phyloP scores from a whole-genome alignment of 2,888 invertebrate species.

The Nebria salina region DNA sequence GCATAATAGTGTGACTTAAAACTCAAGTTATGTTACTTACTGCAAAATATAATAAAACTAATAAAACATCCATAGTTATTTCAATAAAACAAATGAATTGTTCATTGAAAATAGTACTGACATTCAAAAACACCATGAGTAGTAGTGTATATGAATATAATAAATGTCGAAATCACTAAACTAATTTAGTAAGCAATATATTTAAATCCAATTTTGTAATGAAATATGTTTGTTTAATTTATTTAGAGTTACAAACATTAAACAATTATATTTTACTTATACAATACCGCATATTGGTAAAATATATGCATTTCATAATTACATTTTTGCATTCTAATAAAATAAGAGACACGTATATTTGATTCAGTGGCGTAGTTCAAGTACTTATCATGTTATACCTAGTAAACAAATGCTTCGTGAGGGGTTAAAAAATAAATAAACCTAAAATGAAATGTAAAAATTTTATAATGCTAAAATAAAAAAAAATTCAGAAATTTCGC shows the following conservation, averaged over 20 bases:
- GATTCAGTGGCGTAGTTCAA: conserved; percentile 7
- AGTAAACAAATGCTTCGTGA: too few relatives aligned
- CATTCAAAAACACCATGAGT: background rate
- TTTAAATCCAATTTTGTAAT: conserved; percentile 28
- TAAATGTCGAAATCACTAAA: conserved; percentile 8
- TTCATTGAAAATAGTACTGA: background rate
- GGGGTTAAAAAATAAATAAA: too few relatives aligned
- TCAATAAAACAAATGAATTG: conserved; percentile 3
- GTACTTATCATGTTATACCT: too few relatives aligned
- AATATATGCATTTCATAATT: conserved; percentile 26
- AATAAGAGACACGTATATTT: conserved; percentile 7
- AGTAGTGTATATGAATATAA: background rate
- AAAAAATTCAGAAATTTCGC: too few relatives aligned
- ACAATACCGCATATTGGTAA: conserved; percentile 41
- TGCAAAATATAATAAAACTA: conserved; percentile 8
- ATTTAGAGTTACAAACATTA: conserved; percentile 30
- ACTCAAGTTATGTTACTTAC: background rate
- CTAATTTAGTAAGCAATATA: conserved; percentile 10
- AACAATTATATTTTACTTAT: conserved; percentile 27
- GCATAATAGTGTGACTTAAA: background rate
- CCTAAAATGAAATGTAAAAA: too few relatives aligned
- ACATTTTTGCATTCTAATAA: conserved; percentile 19
- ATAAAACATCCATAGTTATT: background rate
- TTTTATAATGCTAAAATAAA: too few relatives aligned
- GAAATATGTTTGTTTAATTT: conserved; percentile 36